These are phyloP conservation scores for Bos javanicus DNA, from an alignment of 2,113 vertebrate species.

Conservation along the genomic window DNA sequence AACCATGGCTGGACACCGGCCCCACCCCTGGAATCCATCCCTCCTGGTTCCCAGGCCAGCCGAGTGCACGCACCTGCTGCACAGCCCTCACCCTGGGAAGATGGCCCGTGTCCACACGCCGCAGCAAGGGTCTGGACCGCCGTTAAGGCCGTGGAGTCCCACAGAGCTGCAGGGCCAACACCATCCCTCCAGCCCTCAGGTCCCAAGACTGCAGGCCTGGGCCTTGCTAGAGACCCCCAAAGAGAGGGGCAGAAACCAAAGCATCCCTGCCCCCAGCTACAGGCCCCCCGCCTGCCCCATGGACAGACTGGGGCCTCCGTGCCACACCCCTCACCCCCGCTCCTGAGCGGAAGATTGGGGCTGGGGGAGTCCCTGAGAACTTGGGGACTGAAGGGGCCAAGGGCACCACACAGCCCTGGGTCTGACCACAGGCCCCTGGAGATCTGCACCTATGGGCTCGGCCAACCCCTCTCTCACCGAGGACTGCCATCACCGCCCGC, in stretches of 20 bases:
- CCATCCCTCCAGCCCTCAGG: background rate
- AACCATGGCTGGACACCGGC: background rate
- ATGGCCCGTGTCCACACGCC: accelerated
- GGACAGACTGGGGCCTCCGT: background rate
- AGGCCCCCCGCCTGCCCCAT: background rate
- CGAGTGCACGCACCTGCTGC: background rate
- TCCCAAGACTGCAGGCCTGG: background rate
- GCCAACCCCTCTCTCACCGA: background rate
- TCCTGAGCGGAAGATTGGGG: accelerated
- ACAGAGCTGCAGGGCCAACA: background rate
- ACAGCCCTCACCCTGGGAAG: background rate
- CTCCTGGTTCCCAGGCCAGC: background rate
- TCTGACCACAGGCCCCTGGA: background rate
- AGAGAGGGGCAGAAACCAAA: background rate
- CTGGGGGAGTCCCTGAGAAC: too few species aligned
- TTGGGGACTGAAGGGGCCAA: background rate
- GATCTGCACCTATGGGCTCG: background rate
- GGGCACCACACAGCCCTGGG: background rate
- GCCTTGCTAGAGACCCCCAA: background rate
- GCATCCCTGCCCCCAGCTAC: background rate
- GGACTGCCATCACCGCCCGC: background rate
- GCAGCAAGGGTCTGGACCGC: background rate
- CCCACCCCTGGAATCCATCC: background rate
- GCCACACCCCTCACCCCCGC: background rate
- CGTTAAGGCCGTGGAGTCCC: background rate